These are phyloP conservation scores for Mamestra configurata DNA, from an alignment of 1,140 invertebrate genomes.

Conservation along the genomic window DNA sequence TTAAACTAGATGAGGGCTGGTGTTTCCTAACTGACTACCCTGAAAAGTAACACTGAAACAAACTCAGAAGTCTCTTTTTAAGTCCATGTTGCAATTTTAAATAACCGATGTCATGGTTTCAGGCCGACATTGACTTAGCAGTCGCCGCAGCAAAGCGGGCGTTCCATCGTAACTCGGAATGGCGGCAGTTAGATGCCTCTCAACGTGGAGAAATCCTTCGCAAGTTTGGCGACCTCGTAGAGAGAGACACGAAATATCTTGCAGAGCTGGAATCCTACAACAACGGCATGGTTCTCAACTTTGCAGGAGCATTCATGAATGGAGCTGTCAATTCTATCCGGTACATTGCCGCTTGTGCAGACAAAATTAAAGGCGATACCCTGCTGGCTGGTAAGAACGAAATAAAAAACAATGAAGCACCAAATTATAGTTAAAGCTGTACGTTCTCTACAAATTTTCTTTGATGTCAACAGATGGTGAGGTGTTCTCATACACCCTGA, in stretches of 20 bases:
- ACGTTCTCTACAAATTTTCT: background rate
- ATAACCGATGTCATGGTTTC: no score
- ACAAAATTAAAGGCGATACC: conserved; percentile 91
- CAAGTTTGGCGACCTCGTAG: conserved; percentile 92
- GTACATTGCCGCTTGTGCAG: conserved; percentile 83
- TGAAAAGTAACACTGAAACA: no score
- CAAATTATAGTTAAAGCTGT: background rate
- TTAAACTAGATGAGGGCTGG: no score
- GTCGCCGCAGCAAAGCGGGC: conserved; percentile 93
- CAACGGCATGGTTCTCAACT: conserved; percentile 74
- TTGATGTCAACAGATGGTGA: conserved; percentile 41
- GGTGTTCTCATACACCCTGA: conserved; percentile 71
- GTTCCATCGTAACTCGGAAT: conserved; percentile 91
- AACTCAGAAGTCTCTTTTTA: no score
- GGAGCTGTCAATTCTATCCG: conserved; percentile 89
- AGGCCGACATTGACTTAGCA: conserved; percentile 93
- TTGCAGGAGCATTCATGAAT: conserved; percentile 89
- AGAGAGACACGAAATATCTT: conserved; percentile 90
- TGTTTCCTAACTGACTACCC: no score
- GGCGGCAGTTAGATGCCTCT: conserved; percentile 92
- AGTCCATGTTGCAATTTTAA: no score
- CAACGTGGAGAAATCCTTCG: conserved; percentile 85
- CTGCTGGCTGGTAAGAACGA: conserved; percentile 63
- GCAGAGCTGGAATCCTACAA: conserved; percentile 88
- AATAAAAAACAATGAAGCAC: background rate